These are phyloP conservation scores for Urechis unicinctus DNA, from an alignment of 2,888 invertebrate species.

Conservation along the genomic window DNA sequence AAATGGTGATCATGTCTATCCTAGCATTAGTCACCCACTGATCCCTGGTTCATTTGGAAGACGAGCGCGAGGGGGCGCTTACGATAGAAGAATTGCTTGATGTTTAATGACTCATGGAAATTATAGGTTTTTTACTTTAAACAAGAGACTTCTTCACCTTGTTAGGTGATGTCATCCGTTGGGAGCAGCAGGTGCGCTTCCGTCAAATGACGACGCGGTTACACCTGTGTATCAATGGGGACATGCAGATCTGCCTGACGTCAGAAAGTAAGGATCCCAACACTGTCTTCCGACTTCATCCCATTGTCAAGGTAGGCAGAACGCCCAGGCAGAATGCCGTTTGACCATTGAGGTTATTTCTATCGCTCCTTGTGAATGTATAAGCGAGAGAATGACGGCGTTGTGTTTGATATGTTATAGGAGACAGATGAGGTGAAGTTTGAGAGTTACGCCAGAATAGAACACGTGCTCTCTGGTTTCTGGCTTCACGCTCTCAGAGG, in stretches of 20 bases:
- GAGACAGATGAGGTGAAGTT: slow-evolving; percentile 19
- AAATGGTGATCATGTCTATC: too few relatives aligned
- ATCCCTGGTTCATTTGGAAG: too few relatives aligned
- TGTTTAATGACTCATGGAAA: too few relatives aligned
- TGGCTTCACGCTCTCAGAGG: slow-evolving; percentile 25
- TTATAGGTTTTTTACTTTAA: too few relatives aligned
- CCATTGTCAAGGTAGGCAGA: slow-evolving; percentile 43
- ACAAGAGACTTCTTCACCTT: too few relatives aligned
- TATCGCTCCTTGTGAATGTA: neutral
- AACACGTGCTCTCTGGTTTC: slow-evolving; percentile 21
- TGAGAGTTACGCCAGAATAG: slow-evolving; percentile 22
- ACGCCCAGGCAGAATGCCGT: neutral
- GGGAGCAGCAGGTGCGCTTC: slow-evolving; percentile 50
- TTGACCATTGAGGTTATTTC: neutral
- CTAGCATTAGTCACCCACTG: too few relatives aligned
- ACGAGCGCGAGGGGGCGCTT: neutral
- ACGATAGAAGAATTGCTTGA: too few relatives aligned
- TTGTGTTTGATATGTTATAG: slow-evolving; percentile 1
- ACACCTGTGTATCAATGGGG: slow-evolving; percentile 44
- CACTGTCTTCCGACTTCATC: slow-evolving; percentile 40
- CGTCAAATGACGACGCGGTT: slow-evolving; percentile 48
- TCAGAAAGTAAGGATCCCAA: slow-evolving; percentile 21
- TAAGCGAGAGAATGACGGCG: neutral
- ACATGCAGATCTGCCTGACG: slow-evolving; percentile 37
- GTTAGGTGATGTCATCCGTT: slow-evolving; percentile 36